Evolutionary conservation across 2,113 vertebrate species (phyloP), one percentile per base, ranked within the genome.

Genomic region (Alligator mississippiensis): DNA sequence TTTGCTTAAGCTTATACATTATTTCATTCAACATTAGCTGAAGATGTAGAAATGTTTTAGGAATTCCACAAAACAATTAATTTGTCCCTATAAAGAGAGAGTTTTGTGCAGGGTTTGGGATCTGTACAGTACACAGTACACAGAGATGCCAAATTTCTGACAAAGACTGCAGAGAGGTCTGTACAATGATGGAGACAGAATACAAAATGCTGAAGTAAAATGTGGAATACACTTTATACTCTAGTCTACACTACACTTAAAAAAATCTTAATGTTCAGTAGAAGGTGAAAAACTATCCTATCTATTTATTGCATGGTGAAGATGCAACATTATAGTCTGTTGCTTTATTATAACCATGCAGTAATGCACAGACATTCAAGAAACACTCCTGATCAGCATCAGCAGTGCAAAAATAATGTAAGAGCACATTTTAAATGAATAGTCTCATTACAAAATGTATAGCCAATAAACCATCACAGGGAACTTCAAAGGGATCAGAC

Each of bases 1-100:
- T 97, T 97, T 96, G 83, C 97, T 97, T 97, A 97, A 97, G 97
- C 82, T 97, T 91, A 89, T 83, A 89, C 87, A 93, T 96, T 95
- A 95, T 93, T 97, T 96, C 92, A 86, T 96, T 97, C 77, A 77
- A 94, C 90, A 97, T 96, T 95, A 97, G 89, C 84, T 93, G 94
- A 89, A 94, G 87, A 91, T 84, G 81, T 78, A 96, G 96, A 92
- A 95, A 96, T 96, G 95, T 95, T 97, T 97, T 90, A 3, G 30
- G 93, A 97, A 96, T 90, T 94, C 96, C 97, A 95, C 88, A 95
- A 93, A 95, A 91, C 90, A 97, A 96, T 94, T 96, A 97, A 95
- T 27, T 27, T 77, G 81, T 82, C 92, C 15, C 70, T 84, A 60
- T 63, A 80, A 28, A 87, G 64, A 74, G 58, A 0, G 1, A 63